Evolutionary conservation across 2,113 vertebrate species (phyloP).

Genomic region (Gulo gulo): DNA sequence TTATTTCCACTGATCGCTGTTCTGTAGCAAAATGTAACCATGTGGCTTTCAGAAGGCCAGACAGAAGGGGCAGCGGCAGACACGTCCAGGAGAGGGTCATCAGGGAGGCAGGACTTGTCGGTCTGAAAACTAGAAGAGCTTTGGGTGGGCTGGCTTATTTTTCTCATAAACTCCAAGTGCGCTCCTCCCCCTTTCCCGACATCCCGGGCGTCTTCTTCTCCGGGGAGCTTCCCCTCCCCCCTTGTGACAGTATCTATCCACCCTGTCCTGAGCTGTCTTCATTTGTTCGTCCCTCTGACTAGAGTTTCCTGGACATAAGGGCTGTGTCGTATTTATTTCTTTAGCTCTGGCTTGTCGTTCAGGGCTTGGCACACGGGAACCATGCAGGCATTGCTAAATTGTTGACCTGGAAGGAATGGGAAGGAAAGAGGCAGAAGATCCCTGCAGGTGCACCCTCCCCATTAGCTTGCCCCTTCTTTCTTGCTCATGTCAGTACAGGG

Average conservation of each 20-base stretch:
- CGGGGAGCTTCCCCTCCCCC: not conserved
- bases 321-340: not conserved
- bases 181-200: not conserved
- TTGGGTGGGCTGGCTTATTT: not conserved
- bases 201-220: not conserved
- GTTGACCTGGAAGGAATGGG: not conserved
- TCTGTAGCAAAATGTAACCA: not conserved
- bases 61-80: not conserved
- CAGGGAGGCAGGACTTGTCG: not conserved
- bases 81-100: not conserved
- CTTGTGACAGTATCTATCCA: not conserved
- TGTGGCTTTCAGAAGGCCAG: conserved; percentile 10
- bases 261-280: not conserved
- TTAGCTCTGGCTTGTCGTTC: not conserved
- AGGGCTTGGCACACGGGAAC: not conserved
- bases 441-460: not conserved
- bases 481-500: not conserved
- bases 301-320: not conserved
- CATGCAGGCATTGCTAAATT: not conserved
- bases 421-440: not conserved
- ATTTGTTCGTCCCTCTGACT: not conserved
- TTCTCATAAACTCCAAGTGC: not conserved
- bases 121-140: not conserved
- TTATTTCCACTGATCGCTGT: not conserved
- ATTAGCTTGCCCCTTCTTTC: not conserved